Evolutionary conservation across 37 sponge, comb jelly and placozoan species (phyloP), one percentile per base, ranked within the genome.

Genomic region (Chondrosia reniformis): DNA sequence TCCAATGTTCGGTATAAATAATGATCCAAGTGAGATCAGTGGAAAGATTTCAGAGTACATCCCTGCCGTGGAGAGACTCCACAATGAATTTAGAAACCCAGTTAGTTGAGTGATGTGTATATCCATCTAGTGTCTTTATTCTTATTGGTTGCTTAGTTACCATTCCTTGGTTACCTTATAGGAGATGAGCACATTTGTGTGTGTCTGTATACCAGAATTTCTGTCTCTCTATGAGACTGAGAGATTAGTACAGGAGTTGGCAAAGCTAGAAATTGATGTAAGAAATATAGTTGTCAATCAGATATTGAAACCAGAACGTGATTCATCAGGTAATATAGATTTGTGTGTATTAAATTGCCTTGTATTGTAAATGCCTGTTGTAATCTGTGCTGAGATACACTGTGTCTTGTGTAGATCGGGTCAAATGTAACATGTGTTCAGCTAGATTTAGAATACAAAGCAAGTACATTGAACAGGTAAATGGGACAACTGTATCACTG

Each of bases 191-290:
- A 98, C 99, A 0, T 98, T 98, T 90, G 84, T 98, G 21, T 98
- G 99, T 74, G 96, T 98, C 46, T 98, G 99, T 74, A 98, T 95
- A 30, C 89, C 99, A 2, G 99, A 98, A 76, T 95, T 98, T 46
- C 83, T 98, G n/a, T 98, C 99, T 3, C 76, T 98, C 38, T 98
- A 90, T 63, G 99, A 98, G 76, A 98, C 99, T 0, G 99, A 98
- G 84, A 58, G 99, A 44, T 89, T 98, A 34, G 88, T 98, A 3
- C 99, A 98, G 79, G 96, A 92, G 25, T 88, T 98, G 1, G 85
- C 94, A 22, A 89, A 88, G 19, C 73, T 91, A 37, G 84, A 88
- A 30, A 98, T 98, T 85, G 96, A 95, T 59, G 97, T 96, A 0
- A 93, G 90, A 69, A 92, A 98, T 73, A 81, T 98, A 76, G 84